Evolutionary conservation across 1,140 invertebrate genomes (phyloP).

Genomic region (Caenorhabditis briggsae): DNA sequence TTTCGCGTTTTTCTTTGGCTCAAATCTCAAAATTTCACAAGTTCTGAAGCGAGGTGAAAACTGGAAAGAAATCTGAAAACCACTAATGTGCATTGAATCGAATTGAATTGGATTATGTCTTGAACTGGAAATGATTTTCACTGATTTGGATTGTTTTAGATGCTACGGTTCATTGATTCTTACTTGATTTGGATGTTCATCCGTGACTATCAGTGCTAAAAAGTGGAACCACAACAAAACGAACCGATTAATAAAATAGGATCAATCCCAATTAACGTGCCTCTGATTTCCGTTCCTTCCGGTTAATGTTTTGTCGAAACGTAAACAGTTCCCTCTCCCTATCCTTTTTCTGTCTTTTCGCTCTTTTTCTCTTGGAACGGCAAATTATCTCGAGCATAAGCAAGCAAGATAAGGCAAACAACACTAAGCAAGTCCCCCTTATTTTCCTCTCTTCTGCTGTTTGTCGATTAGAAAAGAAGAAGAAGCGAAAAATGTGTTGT

Average conservation of each 20-base stretch:
- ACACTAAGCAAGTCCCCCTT: constrained; percentile 41
- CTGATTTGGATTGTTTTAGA: too few relatives aligned
- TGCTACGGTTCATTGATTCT: too few relatives aligned
- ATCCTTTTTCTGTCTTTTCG: constrained; percentile 30
- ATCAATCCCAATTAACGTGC: background rate
- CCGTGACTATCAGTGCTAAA: background rate
- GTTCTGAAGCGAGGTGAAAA: too few relatives aligned
- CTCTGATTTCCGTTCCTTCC: constrained; percentile 29
- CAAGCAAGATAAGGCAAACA: constrained; percentile 48
- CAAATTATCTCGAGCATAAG: constrained; percentile 46
- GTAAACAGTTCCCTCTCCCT: background rate
- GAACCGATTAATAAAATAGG: background rate
- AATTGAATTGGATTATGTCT: too few relatives aligned
- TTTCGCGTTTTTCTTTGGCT: too few relatives aligned
- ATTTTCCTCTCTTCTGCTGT: background rate
- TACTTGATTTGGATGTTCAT: too few relatives aligned
- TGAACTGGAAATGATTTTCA: too few relatives aligned
- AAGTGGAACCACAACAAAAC: background rate
- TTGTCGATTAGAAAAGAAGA: constrained; percentile 37
- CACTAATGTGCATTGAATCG: too few relatives aligned
- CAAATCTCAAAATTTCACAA: too few relatives aligned
- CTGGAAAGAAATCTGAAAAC: too few relatives aligned
- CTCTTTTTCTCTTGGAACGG: background rate
- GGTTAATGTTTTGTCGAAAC: constrained; percentile 31
- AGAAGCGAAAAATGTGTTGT: constrained; percentile 34